These are phyloP conservation scores for Polietes domitor DNA, from an alignment of 2,888 invertebrate genomes.

Conservation along the genomic window DNA sequence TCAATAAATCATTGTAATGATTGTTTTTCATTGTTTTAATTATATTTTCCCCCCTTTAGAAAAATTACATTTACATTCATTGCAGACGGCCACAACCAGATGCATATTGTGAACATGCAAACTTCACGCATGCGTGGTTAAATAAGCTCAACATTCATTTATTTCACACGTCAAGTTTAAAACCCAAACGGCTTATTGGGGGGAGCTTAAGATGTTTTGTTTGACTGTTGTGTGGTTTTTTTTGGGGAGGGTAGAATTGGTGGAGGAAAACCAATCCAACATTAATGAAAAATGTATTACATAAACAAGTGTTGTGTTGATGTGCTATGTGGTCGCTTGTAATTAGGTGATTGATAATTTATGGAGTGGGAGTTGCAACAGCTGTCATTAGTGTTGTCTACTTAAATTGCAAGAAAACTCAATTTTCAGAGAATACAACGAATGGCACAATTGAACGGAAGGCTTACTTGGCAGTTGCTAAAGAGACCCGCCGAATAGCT, in stretches of 20 bases:
- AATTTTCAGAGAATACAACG: conserved; percentile 3
- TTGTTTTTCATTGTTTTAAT: neutral
- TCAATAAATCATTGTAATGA: neutral
- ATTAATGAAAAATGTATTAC: conserved; percentile 26
- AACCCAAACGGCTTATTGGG: conserved; percentile 38
- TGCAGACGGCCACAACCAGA: neutral
- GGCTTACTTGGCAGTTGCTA: no score
- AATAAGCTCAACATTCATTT: conserved; percentile 54
- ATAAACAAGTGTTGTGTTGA: neutral
- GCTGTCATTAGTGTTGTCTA: conserved; percentile 17
- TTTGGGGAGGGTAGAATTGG: conserved; percentile 8
- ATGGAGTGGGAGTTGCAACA: neutral
- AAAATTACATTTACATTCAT: neutral
- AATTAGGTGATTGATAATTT: neutral
- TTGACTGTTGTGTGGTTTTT: neutral
- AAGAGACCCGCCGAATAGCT: no score
- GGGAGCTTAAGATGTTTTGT: conserved; percentile 49
- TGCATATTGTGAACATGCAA: conserved; percentile 51
- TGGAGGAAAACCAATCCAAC: neutral
- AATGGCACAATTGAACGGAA: neutral
- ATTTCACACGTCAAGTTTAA: conserved; percentile 62
- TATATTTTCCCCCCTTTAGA: neutral
- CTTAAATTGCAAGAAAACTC: neutral
- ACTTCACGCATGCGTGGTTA: conserved; percentile 66
- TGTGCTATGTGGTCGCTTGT: neutral